Conservation (phyloP, 2,797 vertebrate species). For the Ara ararauna region DNA sequence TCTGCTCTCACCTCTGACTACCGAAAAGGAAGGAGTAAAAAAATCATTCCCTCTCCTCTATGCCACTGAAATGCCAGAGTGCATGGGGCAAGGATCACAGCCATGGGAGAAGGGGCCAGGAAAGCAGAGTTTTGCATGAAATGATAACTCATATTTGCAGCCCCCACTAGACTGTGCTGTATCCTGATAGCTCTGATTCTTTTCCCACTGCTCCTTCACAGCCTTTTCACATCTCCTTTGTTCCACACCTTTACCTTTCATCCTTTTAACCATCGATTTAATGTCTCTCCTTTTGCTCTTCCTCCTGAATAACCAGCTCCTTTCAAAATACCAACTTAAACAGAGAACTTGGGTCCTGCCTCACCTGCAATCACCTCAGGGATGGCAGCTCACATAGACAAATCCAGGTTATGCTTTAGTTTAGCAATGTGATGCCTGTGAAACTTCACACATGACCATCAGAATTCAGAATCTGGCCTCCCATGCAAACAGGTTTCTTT, state of each 20-base stretch:
- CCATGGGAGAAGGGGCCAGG: neutral
- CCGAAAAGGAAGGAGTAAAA: neutral
- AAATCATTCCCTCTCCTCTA: neutral
- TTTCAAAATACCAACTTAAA: neutral
- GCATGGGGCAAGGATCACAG: neutral
- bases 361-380: rapidly evolving
- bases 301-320: neutral
- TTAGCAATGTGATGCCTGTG: neutral
- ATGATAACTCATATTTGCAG: neutral
- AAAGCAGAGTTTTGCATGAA: neutral
- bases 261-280: neutral
- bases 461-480: neutral
- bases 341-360: neutral
- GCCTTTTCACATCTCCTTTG: neutral
- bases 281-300: neutral
- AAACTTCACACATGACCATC: neutral
- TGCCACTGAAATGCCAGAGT: neutral
- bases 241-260: neutral
- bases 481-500: neutral
- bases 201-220: neutral
- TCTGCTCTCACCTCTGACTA: neutral
- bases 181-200: neutral
- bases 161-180: neutral
- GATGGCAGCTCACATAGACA: neutral
- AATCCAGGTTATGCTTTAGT: neutral